Evolutionary conservation across 2,797 vertebrate species (phyloP), one percentile per base, ranked within the genome.

Genomic region (Falco cherrug): DNA sequence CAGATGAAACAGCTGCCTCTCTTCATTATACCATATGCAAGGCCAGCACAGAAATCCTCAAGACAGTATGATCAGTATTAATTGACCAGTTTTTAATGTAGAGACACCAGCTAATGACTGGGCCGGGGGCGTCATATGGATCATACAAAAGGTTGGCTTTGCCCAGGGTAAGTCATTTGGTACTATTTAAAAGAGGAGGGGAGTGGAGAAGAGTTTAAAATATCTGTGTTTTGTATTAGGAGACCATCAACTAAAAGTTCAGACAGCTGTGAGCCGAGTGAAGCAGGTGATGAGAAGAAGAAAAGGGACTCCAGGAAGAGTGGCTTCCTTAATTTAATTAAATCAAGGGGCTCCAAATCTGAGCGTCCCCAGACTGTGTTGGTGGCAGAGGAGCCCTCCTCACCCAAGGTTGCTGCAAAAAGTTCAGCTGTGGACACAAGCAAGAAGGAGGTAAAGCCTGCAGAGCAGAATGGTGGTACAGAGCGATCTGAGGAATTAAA

Each of bases 241-340:
- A 98, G 98, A 71, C 96, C 97, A 0, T 97, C 97, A 6, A 47
- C 98, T 13, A 99, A 98, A 97, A 97, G 97, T 91, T 98, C 98
- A 4, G 99, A 99, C 33, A 97, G 98, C 91, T 98, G 98, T 4
- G 99, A 99, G 48, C 97, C 98, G 29, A 69, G 94, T 5, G 98
- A 98, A 92, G 69, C 85, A 45, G 97, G 97, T 50, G 98, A 98
- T 39, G 98, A 98, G 89, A 98, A 99, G 97, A 99, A 99, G 97
- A 99, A 99, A 96, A 98, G 99, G 37, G 99, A 99, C 70, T 99
- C 99, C 33, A 98, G 99, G 76, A 99, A 99, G 97, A 99, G 99
- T 18, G 99, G 99, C 93, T 99, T 99, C 96, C 99, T 99, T 37
- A 99, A 99, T 85, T 98, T 99, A 77, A 99, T 99, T 95, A 99